phyloP scores from a whole-genome alignment of 1,140 invertebrate genomes.

The Gonioctena quinquepunctata region DNA sequence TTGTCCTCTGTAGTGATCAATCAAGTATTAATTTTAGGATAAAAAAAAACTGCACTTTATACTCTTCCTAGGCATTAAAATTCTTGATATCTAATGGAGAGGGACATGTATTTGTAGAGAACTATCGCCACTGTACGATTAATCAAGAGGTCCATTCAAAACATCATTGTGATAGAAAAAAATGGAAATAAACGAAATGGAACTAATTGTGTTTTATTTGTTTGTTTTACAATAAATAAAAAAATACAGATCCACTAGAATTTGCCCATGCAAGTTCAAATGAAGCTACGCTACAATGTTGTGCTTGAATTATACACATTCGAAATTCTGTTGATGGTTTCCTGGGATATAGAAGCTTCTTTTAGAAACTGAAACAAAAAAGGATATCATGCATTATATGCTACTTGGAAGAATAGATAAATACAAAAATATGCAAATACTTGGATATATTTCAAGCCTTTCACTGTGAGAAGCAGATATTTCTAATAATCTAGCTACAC shows the following conservation, averaged over 20 bases:
- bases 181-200: background rate
- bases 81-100: no score
- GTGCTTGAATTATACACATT: slow-evolving; percentile 22
- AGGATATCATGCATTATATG: no score
- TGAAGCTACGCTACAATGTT: slow-evolving; percentile 1
- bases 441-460: no score
- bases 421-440: no score
- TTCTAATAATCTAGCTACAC: no score
- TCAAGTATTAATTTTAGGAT: no score
- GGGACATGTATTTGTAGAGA: background rate
- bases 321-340: slow-evolving; percentile 56
- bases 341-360: slow-evolving; percentile 62
- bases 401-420: no score
- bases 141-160: background rate
- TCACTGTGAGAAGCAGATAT: no score
- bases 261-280: no score
- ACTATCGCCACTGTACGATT: background rate
- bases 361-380: slow-evolving; percentile 55
- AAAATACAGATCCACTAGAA: background rate
- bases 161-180: background rate
- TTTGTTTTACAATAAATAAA: background rate
- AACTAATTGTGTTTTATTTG: background rate
- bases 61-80: no score
- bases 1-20: no score
- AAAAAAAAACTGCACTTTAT: no score